These are phyloP conservation scores for Acrocephalus arundinaceus DNA, from an alignment of 2,113 vertebrate genomes.

Conservation along the genomic window DNA sequence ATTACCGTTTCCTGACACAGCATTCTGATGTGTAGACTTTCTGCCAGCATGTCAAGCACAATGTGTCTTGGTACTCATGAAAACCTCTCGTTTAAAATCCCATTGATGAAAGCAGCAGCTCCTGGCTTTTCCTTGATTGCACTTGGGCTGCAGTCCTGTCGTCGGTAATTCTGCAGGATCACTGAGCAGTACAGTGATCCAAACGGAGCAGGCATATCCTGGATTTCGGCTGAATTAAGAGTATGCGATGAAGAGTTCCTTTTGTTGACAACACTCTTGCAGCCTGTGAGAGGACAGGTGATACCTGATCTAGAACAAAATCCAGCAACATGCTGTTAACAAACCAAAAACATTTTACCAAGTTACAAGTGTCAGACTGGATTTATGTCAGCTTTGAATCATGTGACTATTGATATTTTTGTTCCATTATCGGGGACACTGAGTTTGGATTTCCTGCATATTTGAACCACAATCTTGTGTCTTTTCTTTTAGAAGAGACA, in stretches of 20 bases:
- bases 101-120: neutral
- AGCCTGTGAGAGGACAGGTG: neutral
- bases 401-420: neutral
- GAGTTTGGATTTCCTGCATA: neutral
- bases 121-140: neutral
- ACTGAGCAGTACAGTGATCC: neutral
- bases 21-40: neutral
- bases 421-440: neutral
- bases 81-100: neutral
- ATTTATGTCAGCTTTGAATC: neutral
- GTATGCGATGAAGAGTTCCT: neutral
- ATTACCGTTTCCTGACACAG: neutral
- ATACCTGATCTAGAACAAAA: neutral
- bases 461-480: neutral
- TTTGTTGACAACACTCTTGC: neutral
- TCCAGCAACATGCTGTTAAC: fast-evolving
- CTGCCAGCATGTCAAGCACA: neutral
- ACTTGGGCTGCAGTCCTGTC: neutral
- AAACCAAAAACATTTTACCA: neutral
- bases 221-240: neutral
- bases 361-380: neutral
- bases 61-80: neutral
- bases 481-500: neutral
- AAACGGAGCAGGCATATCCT: neutral
- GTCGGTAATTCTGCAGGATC: neutral